phyloP scores from a whole-genome alignment of 1,140 invertebrate species.

The Drosophila nebulosa region DNA sequence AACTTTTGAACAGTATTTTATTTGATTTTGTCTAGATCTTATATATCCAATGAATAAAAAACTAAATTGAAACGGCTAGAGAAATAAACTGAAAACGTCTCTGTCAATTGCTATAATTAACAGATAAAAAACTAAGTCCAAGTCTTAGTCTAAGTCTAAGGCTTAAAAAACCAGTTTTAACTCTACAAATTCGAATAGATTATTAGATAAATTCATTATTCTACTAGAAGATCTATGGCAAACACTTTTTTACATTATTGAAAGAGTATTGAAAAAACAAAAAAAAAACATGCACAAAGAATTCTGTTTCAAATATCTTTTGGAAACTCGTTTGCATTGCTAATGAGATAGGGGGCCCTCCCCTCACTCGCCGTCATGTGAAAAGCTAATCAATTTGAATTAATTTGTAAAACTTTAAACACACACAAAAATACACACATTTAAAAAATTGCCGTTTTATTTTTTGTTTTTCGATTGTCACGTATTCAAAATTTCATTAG shows the following conservation, averaged over 20 bases:
- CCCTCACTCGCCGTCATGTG: constrained; percentile 33
- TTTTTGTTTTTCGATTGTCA: constrained; percentile 4
- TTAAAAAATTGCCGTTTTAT: constrained; percentile 13
- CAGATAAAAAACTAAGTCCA: no score
- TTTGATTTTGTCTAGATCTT: no score
- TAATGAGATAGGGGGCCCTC: constrained; percentile 42
- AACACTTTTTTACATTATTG: neutral
- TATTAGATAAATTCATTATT: no score
- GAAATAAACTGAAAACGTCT: no score
- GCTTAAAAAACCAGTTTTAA: no score
- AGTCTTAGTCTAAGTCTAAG: no score
- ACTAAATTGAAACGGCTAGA: no score
- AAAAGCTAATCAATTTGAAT: constrained; percentile 39
- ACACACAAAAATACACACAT: neutral
- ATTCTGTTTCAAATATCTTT: constrained; percentile 24
- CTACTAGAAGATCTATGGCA: neutral
- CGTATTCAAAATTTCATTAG: constrained; percentile 2
- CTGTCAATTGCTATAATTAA: no score
- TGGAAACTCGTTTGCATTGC: constrained; percentile 49
- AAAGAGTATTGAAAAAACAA: neutral
- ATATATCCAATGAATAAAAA: no score
- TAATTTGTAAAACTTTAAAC: constrained; percentile 38
- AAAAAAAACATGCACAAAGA: constrained; percentile 8
- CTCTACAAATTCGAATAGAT: no score
- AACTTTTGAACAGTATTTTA: no score